Evolutionary conservation across 2,888 invertebrate species (phyloP), one percentile per base, ranked within the genome.

Genomic region (Ochlodes sylvanus): DNA sequence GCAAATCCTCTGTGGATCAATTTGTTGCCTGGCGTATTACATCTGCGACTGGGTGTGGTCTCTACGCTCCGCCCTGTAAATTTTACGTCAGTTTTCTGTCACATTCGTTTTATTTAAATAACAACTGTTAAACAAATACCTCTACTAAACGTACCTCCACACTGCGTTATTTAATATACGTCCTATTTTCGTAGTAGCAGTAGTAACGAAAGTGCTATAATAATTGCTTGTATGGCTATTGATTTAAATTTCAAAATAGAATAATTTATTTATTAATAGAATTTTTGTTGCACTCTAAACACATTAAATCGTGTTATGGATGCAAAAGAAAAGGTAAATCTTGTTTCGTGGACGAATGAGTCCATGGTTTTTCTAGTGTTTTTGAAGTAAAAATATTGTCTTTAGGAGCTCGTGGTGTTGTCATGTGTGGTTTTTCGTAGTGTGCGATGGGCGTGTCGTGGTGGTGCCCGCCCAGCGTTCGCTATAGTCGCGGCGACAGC

Each of bases 371-470:
- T 15, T 47, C 27, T 32, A 60, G 32, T 32, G 14, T 61, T 60
- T 38, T n/a, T 7, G 12, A 17, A 7, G 61, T 14, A 17, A 41
- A 67, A 67, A 61, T 54, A 66, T 62, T 61, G 38, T 47, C 15
- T 55, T 67, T 21, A 7, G n/a, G 10, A 14, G 5, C 14, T 12
- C 15, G 54, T 61, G 61, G 54, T 60, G 17, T 61, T 52, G 52
- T 58, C 27, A 60, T 55, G 61, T 66, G 47, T 63, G 32, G n/a
- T 72, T 71, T 72, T 73, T 76, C 69, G 74, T 75, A 69, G 73
- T 66, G 72, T 69, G 69, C 73, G 72, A 70, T 76, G 87, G 90
- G 90, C 92, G 91, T 90, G 90, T 86, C 90, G 68, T 41, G 44
- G 10, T 17, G 71, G 73, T 78, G 79, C 80, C 91, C 90, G 90